Percentiles rank a stretch among this genome's conserved stretches.
phyloP scores from a whole-genome alignment of 2,888 invertebrate species.

The Erynnis tages region DNA sequence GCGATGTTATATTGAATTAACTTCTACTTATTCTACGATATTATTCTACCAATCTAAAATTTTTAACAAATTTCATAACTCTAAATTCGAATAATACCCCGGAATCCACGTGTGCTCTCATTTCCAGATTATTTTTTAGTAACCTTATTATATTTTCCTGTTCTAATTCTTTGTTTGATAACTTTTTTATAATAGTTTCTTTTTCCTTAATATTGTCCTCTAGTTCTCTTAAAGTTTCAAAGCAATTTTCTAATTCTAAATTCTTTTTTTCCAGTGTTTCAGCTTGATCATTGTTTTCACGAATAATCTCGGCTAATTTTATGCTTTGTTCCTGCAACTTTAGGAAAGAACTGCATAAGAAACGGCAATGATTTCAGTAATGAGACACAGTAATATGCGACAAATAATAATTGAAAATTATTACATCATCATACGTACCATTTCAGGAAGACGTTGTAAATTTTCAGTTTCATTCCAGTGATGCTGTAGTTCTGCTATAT shows the following conservation, averaged over 20 bases:
- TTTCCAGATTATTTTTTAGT: constrained; percentile 57
- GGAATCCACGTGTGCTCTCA: constrained; percentile 52
- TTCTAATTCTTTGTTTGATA: constrained; percentile 63
- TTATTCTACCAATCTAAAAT: too few species aligned
- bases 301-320: constrained; percentile 50
- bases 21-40: too few species aligned
- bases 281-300: constrained; percentile 51
- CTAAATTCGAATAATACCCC: constrained; percentile 42
- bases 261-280: constrained; percentile 55
- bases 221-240: constrained; percentile 44
- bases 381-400: neutral
- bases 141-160: constrained; percentile 61
- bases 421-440: constrained; percentile 42
- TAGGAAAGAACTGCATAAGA: neutral
- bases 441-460: constrained; percentile 53
- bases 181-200: constrained; percentile 51
- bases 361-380: too few species aligned
- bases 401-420: neutral
- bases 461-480: constrained; percentile 62
- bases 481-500: constrained; percentile 55
- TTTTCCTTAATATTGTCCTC: constrained; percentile 50
- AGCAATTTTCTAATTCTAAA: constrained; percentile 44
- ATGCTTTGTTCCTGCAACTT: constrained; percentile 56
- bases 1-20: too few species aligned
- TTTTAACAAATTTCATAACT: too few species aligned